Conservation (phyloP, 2,888 invertebrate genomes). For the Brachycybe producta region DNA sequence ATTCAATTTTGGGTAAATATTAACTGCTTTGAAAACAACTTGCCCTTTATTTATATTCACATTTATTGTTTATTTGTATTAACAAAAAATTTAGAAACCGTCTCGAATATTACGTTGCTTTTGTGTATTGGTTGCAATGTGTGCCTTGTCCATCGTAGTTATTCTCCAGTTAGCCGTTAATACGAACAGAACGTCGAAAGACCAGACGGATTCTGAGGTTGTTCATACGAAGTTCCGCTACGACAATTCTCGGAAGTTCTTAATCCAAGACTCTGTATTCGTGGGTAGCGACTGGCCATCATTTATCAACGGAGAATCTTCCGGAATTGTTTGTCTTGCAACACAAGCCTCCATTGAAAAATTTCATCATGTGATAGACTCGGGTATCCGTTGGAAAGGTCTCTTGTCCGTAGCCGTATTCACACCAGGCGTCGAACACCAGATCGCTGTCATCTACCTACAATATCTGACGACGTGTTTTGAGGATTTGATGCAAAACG, state of each 20-base stretch:
- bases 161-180: too few relatives aligned
- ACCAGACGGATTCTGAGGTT: too few relatives aligned
- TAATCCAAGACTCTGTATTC: slow-evolving; percentile 40
- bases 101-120: too few relatives aligned
- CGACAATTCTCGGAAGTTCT: slow-evolving; percentile 55
- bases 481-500: slow-evolving; percentile 53
- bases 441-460: slow-evolving; percentile 56
- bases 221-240: too few relatives aligned
- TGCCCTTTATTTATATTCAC: too few relatives aligned
- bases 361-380: slow-evolving; percentile 50
- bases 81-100: too few relatives aligned
- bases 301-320: slow-evolving; percentile 5
- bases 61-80: too few relatives aligned
- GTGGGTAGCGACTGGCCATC: slow-evolving; percentile 14
- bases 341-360: slow-evolving; percentile 77
- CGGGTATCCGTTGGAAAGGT: slow-evolving; percentile 69
- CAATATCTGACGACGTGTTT: slow-evolving; percentile 59
- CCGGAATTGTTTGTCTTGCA: slow-evolving; percentile 41
- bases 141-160: too few relatives aligned
- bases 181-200: too few relatives aligned
- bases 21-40: too few relatives aligned
- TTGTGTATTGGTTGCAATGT: too few relatives aligned
- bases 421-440: slow-evolving; percentile 50
- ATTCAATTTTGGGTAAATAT: too few relatives aligned
- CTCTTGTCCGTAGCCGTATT: slow-evolving; percentile 73